Percentiles rank a stretch among this genome's conserved stretches.
These are phyloP conservation scores for Drosophila lini DNA, from an alignment of 1,140 invertebrate genomes.

Conservation along the genomic window DNA sequence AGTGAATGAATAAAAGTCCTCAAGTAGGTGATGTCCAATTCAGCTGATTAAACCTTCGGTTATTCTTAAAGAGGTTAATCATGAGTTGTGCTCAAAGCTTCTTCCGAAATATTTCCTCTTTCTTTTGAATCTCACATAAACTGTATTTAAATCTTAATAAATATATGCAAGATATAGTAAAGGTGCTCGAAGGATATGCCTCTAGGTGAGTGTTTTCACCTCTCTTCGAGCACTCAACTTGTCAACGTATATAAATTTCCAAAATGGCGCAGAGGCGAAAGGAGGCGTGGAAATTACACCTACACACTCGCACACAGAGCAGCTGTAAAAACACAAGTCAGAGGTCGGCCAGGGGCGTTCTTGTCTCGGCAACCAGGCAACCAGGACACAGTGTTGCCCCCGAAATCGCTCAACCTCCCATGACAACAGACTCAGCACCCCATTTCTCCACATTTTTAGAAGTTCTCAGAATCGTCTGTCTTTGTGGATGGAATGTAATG, in stretches of 20 bases:
- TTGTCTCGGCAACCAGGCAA: constrained; percentile 47
- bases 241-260: constrained; percentile 71
- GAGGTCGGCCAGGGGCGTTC: constrained; percentile 42
- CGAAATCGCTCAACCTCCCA: not conserved
- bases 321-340: constrained; percentile 69
- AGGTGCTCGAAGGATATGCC: not conserved
- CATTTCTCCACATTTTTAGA: not conserved
- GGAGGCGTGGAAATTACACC: constrained; percentile 18
- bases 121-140: not conserved
- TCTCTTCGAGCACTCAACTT: constrained; percentile 35
- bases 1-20: not conserved
- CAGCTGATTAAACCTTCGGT: constrained; percentile 17
- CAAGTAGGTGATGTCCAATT: constrained; percentile 6
- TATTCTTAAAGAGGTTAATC: constrained; percentile 4
- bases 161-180: not conserved
- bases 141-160: not conserved
- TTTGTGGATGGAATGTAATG: constrained; percentile 27
- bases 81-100: not conserved
- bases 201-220: constrained; percentile 19
- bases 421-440: not conserved
- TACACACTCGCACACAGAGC: constrained; percentile 27
- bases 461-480: constrained; percentile 28
- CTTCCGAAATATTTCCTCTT: not conserved
- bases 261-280: constrained; percentile 1
- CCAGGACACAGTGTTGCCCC: constrained; percentile 19